Evolutionary conservation across 2,113 vertebrate genomes (phyloP), one percentile per base, ranked within the genome.

Genomic region (Melanerpes formicivorus): DNA sequence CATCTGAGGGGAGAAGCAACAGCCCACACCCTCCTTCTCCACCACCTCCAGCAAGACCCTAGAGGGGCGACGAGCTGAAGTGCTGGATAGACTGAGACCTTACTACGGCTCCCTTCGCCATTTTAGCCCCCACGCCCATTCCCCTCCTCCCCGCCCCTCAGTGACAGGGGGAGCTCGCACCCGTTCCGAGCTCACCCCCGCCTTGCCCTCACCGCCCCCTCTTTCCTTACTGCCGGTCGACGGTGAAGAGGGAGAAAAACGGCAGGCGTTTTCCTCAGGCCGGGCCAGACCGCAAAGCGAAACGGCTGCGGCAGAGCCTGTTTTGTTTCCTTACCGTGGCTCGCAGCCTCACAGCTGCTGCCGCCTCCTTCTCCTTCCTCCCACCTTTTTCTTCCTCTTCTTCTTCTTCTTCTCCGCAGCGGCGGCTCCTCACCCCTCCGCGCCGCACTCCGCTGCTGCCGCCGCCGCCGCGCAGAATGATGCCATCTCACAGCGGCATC

Each of bases 401-500:
- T 63, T 26, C 50, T 32, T 9, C 25, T 54, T 21, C 5, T 15
- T 15, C 42, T 42, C 5, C 44, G 77, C 81, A 62, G 88, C 95
- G 59, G 87, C 92, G 69, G 63, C 88, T 91, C 59, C 65, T 93
- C 92, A 74, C 65, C 90, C 92, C 73, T 91, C 94, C 65, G 91
- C 96, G 79, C 95, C 95, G 84, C 95, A 91, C 66, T 90, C 93
- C 34, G 77, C 91, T 59, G 84, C 92, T 34, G 77, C 91, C 63
- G 84, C 81, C 88, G 73, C 94, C 84, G 69, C 90, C 90, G 90
- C 92, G 84, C 95, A 87, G 93, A 84, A 95, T 74, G 96, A 93
- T 96, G 96, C 96, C 96, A 96, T 96, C 96, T 97, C 95, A 96
- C 95, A 62, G 92, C 87, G 34, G 96, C 96, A 96, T 93, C 87